phyloP scores from a whole-genome alignment of 2,797 vertebrate species.

The Helostoma temminkii region DNA sequence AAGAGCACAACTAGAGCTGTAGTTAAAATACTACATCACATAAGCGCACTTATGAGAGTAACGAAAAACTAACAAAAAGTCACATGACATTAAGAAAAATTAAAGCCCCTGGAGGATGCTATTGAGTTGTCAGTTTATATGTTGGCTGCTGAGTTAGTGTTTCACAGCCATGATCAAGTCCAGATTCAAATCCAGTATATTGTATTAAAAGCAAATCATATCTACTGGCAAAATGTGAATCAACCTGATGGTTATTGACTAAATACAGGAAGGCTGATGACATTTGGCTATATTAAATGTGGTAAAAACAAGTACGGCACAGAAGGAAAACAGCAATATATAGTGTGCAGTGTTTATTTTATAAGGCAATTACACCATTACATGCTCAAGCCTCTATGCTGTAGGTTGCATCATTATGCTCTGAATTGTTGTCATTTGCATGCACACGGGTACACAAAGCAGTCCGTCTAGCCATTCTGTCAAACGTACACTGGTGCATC shows the following conservation, averaged over 20 bases:
- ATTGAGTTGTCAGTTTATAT: too few species aligned
- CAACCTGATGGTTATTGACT: background rate
- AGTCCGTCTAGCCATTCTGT: constrained; percentile 16
- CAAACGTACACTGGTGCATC: constrained; percentile 34
- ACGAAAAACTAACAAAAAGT: background rate
- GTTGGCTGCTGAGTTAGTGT: background rate
- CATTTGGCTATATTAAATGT: background rate
- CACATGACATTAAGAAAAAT: background rate
- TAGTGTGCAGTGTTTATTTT: background rate
- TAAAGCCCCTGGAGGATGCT: too few species aligned
- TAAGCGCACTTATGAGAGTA: background rate
- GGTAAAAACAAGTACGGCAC: background rate
- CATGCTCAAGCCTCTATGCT: background rate
- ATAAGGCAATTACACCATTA: background rate
- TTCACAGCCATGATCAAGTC: background rate
- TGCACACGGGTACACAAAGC: background rate
- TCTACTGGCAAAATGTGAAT: background rate
- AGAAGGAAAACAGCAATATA: background rate
- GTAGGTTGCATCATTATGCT: background rate
- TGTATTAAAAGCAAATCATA: background rate
- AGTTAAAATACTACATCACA: background rate
- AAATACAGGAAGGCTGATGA: background rate
- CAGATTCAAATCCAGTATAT: background rate
- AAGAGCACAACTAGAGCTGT: background rate
- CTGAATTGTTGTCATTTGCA: background rate